phyloP scores from a whole-genome alignment of 2,113 vertebrate species.

The Desmodus rotundus region DNA sequence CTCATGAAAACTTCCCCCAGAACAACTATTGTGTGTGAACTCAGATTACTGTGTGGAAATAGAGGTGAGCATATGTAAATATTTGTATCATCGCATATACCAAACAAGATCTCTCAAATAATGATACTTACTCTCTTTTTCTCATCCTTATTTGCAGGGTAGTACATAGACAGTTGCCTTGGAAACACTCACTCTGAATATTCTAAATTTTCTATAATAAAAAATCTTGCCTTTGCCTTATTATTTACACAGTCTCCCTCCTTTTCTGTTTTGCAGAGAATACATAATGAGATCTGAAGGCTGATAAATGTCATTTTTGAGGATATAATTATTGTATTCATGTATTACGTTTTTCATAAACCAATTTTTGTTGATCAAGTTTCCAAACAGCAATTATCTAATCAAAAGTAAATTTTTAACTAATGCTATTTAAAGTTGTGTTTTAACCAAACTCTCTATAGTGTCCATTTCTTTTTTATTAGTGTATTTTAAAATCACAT shows the following conservation, averaged over 20 bases:
- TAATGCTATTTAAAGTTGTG: slow-evolving; percentile 16
- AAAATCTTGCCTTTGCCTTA: slow-evolving; percentile 54
- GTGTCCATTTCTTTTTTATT: slow-evolving; percentile 7
- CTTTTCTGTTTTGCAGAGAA: slow-evolving; percentile 46
- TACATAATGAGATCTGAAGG: slow-evolving; percentile 50
- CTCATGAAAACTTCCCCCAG: background rate
- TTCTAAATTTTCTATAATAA: slow-evolving; percentile 60
- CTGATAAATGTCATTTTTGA: slow-evolving; percentile 60
- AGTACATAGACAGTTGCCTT: slow-evolving; percentile 43
- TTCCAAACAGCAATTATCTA: slow-evolving; percentile 46
- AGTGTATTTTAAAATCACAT: background rate
- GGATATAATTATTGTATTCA: slow-evolving; percentile 49
- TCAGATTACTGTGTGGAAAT: background rate
- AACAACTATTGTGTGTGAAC: background rate
- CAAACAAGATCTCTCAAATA: slow-evolving; percentile 35
- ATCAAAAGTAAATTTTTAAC: slow-evolving; percentile 57
- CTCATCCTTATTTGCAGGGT: slow-evolving; percentile 32
- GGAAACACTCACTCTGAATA: slow-evolving; percentile 49
- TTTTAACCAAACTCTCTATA: slow-evolving; percentile 1
- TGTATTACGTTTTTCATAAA: slow-evolving; percentile 39
- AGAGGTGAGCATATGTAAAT: background rate
- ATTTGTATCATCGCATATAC: background rate
- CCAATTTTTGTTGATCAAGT: slow-evolving; percentile 19
- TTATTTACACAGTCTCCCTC: slow-evolving; percentile 46
- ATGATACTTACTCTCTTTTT: slow-evolving; percentile 36